Percentiles rank a stretch among this genome's conserved stretches.
phyloP scores from a whole-genome alignment of 2,888 invertebrate species.

The Machimus rusticus region DNA sequence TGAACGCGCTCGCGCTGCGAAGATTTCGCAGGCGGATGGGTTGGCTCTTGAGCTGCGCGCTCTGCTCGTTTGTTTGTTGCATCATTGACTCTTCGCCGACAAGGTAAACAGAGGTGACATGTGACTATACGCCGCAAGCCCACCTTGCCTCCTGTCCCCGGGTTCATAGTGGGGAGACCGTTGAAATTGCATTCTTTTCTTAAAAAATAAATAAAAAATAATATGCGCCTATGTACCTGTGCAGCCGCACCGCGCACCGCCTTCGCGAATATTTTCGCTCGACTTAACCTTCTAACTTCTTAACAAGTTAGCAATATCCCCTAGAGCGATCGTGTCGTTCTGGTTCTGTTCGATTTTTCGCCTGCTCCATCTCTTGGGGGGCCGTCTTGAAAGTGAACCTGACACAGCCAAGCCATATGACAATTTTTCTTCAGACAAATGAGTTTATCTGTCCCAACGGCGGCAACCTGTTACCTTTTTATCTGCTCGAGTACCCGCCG shows the following conservation, averaged over 20 bases:
- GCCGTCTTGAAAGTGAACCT: slow-evolving; percentile 27
- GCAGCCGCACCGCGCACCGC: neutral
- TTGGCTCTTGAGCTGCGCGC: neutral
- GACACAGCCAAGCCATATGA: slow-evolving; percentile 27
- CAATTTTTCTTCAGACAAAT: slow-evolving; percentile 7
- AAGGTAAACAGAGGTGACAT: slow-evolving; percentile 28
- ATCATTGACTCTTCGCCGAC: neutral
- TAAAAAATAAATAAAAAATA: neutral
- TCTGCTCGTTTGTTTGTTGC: neutral
- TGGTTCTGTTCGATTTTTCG: neutral
- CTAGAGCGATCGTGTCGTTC: neutral
- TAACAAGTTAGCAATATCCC: neutral
- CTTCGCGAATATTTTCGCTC: slow-evolving; percentile 28
- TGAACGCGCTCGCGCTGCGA: neutral
- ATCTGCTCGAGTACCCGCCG: neutral
- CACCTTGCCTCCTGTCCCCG: neutral
- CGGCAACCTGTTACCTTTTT: slow-evolving; percentile 22
- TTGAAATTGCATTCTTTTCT: neutral
- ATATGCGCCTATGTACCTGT: neutral
- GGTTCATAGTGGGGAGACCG: neutral
- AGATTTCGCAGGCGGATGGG: neutral
- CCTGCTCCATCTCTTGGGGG: neutral
- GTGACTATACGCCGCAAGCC: neutral
- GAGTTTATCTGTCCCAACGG: slow-evolving; percentile 1
- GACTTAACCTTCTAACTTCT: slow-evolving; percentile 34